Base-by-base conservation (phyloP, 1,140 invertebrate species). In the Patella vulgata region DNA sequence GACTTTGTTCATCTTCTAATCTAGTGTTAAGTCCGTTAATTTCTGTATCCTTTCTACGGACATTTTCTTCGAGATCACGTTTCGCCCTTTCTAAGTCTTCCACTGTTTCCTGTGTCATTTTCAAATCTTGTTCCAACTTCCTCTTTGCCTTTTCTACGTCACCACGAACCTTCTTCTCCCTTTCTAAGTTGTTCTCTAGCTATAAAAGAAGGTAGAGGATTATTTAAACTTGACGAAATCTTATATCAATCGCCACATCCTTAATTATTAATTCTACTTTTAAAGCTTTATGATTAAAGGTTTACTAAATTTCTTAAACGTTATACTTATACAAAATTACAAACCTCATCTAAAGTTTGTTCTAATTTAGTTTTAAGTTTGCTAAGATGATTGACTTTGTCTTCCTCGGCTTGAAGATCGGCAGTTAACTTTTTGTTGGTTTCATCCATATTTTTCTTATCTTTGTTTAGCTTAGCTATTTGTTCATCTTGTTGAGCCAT, bases 81-180 rank as follows among this genome's bases (percentile, higher is more conserved):
- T 98, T 98, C 88, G 96, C 94, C 81, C 95, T 91, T 86, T 98
- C 96, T 75, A 99, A 90, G 85, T 99, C 96, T 77, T 96, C 89
- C 47, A 99, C 95, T 68, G 95, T 94, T 88, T 99, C 96, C 86
- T 99, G 97, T 64, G 97, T 97, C 58, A 97, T 90, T 88, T 99
- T 99, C 74, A 99, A 89, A 86, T 99, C 97, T 71, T 95, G 95
- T 85, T 99, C 97, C 78, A 98, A 70, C 75, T 89, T 90, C 84
- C 96, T 91, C 89, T 89, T 98, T 77, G 91, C 89, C 87, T 99
- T 99, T 85, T 99, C 97, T 83, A 99, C 92, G 86, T 99, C 97
- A 80, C 91, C 95, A 73, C 92, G 93, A 63, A 96, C 89, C 89
- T 99, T 98, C 93, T 99, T 98, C 86, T 99, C 97, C 75, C 96